Evolutionary conservation across 2,888 invertebrate genomes (phyloP).

Genomic region (Zaprionus lineosus): DNA sequence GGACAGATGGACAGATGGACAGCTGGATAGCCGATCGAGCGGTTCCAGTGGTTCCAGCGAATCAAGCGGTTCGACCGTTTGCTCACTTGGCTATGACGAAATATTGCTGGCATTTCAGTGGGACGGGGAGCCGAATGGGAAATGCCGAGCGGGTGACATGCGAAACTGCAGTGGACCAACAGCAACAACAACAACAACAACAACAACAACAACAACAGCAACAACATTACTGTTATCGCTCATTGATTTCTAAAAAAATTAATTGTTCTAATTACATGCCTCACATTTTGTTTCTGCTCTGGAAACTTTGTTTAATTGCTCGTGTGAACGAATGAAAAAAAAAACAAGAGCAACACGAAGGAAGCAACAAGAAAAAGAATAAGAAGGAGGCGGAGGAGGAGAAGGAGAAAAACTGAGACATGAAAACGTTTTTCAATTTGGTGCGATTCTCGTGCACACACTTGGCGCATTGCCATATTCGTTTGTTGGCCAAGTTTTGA

Average conservation of each 20-base stretch:
- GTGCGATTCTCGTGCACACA: too few species aligned
- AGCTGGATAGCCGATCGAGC: slow-evolving; percentile 2
- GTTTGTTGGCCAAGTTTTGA: slow-evolving; percentile 29
- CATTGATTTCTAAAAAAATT: slow-evolving; percentile 37
- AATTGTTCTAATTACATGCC: slow-evolving; percentile 72
- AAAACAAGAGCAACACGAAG: too few species aligned
- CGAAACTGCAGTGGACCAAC: too few species aligned
- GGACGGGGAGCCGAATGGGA: not conserved
- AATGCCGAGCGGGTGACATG: not conserved
- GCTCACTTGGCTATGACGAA: slow-evolving; percentile 57
- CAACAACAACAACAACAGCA: too few species aligned
- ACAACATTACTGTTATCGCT: slow-evolving; percentile 17
- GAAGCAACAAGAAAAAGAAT: too few species aligned
- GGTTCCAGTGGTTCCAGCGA: not conserved
- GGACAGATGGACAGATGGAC: not conserved
- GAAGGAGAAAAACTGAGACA: too few species aligned
- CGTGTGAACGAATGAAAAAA: too few species aligned
- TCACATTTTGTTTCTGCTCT: slow-evolving; percentile 22
- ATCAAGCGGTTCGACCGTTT: slow-evolving; percentile 22
- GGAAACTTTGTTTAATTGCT: slow-evolving; percentile 52
- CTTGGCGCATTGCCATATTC: slow-evolving; percentile 34
- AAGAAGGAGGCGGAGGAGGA: too few species aligned
- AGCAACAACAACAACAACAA: too few species aligned
- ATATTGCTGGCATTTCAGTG: slow-evolving; percentile 56
- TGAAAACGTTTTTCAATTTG: too few species aligned